phyloP scores from a whole-genome alignment of 2,797 vertebrate genomes.

The Gadopsis bispinosus region DNA sequence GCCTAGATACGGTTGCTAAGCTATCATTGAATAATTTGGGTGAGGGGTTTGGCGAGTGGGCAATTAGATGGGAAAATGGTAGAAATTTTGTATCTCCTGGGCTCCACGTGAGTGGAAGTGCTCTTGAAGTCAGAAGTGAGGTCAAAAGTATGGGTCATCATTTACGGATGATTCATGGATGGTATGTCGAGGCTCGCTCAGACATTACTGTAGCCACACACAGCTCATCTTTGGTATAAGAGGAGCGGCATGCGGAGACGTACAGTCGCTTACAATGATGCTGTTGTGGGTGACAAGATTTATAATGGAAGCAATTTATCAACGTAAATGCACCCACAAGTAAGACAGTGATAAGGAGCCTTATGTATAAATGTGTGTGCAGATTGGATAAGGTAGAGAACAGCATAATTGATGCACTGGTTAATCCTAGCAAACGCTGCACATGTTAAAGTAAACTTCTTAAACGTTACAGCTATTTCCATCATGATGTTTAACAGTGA shows the following conservation, averaged over 20 bases:
- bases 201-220: not conserved
- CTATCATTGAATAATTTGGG: not conserved
- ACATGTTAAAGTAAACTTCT: not conserved
- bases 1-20: not conserved
- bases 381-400: slow-evolving; percentile 1
- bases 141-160: not conserved
- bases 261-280: not conserved
- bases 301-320: slow-evolving; percentile 33
- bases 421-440: slow-evolving; percentile 1
- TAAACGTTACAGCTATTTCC: not conserved
- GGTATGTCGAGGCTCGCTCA: not conserved
- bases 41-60: not conserved
- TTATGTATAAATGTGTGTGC: slow-evolving; percentile 24
- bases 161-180: not conserved
- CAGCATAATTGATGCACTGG: slow-evolving; percentile 7
- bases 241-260: not conserved
- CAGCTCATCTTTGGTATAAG: not conserved
- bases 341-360: slow-evolving; percentile 25
- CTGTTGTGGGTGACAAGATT: slow-evolving; percentile 28
- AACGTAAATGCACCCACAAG: slow-evolving; percentile 24
- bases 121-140: not conserved
- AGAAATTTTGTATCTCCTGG: not conserved
- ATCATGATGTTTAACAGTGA: not conserved
- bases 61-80: not conserved
- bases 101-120: not conserved